These are phyloP conservation scores for Papilio gigon DNA, from an alignment of 2,888 invertebrate species.

Conservation along the genomic window DNA sequence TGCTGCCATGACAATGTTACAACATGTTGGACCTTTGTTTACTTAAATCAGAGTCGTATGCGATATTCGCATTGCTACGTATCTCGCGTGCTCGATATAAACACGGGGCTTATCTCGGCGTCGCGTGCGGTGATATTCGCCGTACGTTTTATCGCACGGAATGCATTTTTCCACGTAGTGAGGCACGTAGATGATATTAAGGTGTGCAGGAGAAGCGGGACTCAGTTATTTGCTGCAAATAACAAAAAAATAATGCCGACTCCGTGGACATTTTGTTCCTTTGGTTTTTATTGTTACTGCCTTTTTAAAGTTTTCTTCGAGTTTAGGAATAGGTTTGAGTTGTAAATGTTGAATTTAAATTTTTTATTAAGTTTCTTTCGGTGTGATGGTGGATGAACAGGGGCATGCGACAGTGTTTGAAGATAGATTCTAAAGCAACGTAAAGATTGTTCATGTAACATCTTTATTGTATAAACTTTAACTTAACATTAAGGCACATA, in stretches of 20 bases:
- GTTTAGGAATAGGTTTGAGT: background rate
- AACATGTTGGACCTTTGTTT: background rate
- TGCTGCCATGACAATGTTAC: too few species aligned
- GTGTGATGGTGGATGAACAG: too few species aligned
- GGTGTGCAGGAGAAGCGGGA: conserved; percentile 23
- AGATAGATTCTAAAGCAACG: too few species aligned
- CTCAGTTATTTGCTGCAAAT: conserved; percentile 27
- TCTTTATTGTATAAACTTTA: background rate
- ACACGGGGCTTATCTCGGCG: conserved; percentile 25
- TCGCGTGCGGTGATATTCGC: conserved; percentile 25
- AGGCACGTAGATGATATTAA: conserved; percentile 32
- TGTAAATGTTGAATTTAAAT: background rate
- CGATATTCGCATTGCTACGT: conserved; percentile 19
- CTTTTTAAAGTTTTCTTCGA: background rate
- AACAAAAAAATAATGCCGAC: background rate
- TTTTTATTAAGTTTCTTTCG: background rate
- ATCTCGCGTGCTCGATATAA: conserved; percentile 33
- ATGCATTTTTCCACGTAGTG: conserved; percentile 36
- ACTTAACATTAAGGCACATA: background rate
- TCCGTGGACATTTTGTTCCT: background rate
- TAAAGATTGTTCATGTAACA: background rate
- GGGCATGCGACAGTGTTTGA: too few species aligned
- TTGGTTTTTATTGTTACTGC: background rate
- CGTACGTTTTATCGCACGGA: conserved; percentile 35
- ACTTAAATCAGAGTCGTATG: conserved; percentile 3